phyloP scores from a whole-genome alignment of 2,888 invertebrate species.

The Ceratothoa steindachneri region DNA sequence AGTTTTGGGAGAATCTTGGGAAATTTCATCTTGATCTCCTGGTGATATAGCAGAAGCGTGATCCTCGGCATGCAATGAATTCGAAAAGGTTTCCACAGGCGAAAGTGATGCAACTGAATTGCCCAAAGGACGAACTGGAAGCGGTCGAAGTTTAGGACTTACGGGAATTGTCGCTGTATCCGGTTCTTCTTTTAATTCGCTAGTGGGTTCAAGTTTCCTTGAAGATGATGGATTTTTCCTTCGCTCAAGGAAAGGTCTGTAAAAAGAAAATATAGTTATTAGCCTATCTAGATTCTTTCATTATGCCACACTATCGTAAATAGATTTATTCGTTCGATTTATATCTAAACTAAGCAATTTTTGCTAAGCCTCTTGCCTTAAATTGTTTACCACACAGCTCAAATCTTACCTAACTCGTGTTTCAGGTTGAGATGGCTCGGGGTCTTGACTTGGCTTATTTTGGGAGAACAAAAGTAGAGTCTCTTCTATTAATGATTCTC shows the following conservation, averaged over 20 bases:
- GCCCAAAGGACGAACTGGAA: not conserved
- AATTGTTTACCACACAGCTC: too few species aligned
- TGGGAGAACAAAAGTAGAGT: not conserved
- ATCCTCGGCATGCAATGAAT: not conserved
- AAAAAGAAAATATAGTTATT: not conserved
- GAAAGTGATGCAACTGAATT: not conserved
- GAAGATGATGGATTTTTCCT: not conserved
- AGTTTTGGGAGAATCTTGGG: slow-evolving; percentile 7
- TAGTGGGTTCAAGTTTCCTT: not conserved
- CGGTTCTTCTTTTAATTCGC: not conserved
- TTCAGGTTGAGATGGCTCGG: too few species aligned
- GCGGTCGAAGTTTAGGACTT: not conserved
- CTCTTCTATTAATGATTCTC: not conserved
- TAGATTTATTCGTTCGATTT: too few species aligned
- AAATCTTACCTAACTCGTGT: too few species aligned
- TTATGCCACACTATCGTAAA: too few species aligned
- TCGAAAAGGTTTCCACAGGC: not conserved
- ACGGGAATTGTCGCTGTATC: not conserved
- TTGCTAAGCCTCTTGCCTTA: too few species aligned
- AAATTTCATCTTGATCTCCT: not conserved
- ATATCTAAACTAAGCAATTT: too few species aligned
- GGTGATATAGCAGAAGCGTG: not conserved
- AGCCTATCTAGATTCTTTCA: too few species aligned
- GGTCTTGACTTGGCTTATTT: not conserved
- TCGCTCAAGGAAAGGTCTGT: not conserved